A percentile compares a stretch with the other conserved stretches of the same genome.
These are phyloP conservation scores for Xestoiulus laeticollis DNA, from an alignment of 2,888 invertebrate species.

Conservation along the genomic window DNA sequence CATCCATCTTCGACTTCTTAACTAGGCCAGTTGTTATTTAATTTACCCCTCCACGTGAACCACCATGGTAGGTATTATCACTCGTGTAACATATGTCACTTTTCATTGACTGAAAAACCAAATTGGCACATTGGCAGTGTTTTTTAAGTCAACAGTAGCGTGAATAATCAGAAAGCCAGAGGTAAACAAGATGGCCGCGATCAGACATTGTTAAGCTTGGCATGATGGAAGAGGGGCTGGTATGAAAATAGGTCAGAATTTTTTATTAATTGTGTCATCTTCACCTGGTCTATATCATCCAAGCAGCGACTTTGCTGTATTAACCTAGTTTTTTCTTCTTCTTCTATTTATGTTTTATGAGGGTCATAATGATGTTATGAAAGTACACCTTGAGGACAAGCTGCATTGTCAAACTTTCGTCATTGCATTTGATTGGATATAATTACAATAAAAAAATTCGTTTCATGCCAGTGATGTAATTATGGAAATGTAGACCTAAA, in stretches of 20 bases:
- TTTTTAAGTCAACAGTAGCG: neutral
- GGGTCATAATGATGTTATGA: neutral
- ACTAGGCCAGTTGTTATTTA: slow-evolving; percentile 7
- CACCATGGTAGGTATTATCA: neutral
- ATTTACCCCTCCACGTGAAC: neutral
- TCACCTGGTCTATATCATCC: slow-evolving; percentile 8
- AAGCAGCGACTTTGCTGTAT: neutral
- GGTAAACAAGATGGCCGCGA: neutral
- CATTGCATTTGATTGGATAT: neutral
- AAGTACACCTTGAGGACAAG: slow-evolving; percentile 8
- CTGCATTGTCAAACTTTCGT: neutral
- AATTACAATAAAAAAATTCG: neutral
- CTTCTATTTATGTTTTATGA: slow-evolving; percentile 20
- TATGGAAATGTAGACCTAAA: neutral
- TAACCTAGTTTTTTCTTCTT: neutral
- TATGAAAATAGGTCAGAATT: neutral
- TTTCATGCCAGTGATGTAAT: neutral
- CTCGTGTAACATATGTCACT: neutral
- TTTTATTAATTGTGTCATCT: neutral
- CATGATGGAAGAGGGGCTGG: neutral
- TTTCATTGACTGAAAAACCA: neutral
- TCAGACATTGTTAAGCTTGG: too few species aligned
- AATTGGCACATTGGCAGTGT: neutral
- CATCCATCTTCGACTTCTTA: neutral
- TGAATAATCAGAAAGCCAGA: neutral